Evolutionary conservation across 2,113 vertebrate genomes (phyloP).

Genomic region (Atherinomorus stipes): DNA sequence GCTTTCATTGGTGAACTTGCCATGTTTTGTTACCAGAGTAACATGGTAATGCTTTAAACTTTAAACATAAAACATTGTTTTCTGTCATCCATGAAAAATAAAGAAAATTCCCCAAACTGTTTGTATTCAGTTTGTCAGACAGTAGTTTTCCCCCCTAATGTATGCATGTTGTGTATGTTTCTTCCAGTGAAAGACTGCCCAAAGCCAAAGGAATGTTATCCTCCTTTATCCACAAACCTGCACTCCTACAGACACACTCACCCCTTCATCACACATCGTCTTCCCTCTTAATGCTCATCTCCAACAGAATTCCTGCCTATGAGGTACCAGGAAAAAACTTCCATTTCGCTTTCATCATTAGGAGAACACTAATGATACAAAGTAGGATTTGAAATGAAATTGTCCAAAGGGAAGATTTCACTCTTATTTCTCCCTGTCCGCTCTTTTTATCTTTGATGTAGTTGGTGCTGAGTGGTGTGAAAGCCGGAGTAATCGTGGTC

Average conservation of each 20-base stretch:
- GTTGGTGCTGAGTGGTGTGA: slow-evolving; percentile 85
- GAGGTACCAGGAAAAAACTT: slow-evolving; percentile 78
- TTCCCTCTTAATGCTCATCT: slow-evolving; percentile 82
- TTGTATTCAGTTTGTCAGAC: no score
- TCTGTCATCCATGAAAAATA: neutral
- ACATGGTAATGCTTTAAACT: no score
- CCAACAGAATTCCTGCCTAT: slow-evolving; percentile 85
- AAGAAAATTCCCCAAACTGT: neutral
- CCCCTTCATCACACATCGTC: neutral
- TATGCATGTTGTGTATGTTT: neutral
- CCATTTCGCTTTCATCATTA: neutral
- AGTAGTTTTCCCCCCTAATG: no score
- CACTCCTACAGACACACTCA: neutral
- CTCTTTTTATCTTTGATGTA: slow-evolving; percentile 50
- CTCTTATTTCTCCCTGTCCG: neutral
- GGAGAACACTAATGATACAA: neutral
- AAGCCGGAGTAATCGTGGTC: slow-evolving; percentile 72
- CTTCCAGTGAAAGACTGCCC: slow-evolving; percentile 15
- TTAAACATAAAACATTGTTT: neutral
- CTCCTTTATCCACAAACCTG: slow-evolving; percentile 39
- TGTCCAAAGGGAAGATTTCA: neutral
- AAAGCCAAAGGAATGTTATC: slow-evolving; percentile 37
- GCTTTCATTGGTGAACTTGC: neutral
- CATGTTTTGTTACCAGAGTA: no score
- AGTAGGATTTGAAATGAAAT: neutral